Conservation (phyloP, 2,113 vertebrate genomes). For the Formicarius rufipectus region DNA sequence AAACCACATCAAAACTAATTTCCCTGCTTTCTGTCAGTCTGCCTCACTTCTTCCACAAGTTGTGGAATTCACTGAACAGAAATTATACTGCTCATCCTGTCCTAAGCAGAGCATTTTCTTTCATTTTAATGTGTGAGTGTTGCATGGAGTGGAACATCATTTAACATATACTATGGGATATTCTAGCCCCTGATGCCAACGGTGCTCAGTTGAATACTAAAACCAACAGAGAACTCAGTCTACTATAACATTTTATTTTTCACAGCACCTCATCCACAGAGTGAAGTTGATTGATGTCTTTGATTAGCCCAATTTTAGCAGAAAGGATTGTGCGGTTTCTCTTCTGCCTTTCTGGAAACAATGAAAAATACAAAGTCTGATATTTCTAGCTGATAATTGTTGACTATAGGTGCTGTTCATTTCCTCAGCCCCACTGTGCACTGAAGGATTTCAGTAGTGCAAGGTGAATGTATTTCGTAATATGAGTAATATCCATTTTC, state of each 20-base stretch:
- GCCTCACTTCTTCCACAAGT: not conserved
- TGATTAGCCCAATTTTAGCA: slow-evolving; percentile 35
- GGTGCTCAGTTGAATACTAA: not conserved
- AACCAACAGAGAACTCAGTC: not conserved
- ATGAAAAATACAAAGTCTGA: not conserved
- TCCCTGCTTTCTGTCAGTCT: slow-evolving; percentile 22
- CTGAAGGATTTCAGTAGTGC: not conserved
- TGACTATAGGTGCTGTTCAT: not conserved
- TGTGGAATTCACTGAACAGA: slow-evolving; percentile 21
- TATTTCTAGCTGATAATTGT: not conserved
- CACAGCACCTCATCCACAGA: not conserved
- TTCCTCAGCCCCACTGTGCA: not conserved
- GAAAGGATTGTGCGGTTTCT: not conserved
- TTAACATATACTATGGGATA: not conserved
- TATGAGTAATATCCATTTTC: not conserved
- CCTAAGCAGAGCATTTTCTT: slow-evolving; percentile 16
- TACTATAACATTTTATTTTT: not conserved
- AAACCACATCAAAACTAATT: slow-evolving; percentile 49
- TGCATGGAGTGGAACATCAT: slow-evolving; percentile 23
- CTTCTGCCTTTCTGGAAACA: not conserved
- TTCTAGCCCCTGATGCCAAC: not conserved
- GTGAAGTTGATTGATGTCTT: slow-evolving; percentile 25
- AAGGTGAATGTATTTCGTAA: not conserved
- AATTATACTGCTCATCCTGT: not conserved
- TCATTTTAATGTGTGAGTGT: slow-evolving; percentile 2